Evolutionary conservation across 1,140 invertebrate genomes (phyloP).

Genomic region (Megalonaias nervosa): DNA sequence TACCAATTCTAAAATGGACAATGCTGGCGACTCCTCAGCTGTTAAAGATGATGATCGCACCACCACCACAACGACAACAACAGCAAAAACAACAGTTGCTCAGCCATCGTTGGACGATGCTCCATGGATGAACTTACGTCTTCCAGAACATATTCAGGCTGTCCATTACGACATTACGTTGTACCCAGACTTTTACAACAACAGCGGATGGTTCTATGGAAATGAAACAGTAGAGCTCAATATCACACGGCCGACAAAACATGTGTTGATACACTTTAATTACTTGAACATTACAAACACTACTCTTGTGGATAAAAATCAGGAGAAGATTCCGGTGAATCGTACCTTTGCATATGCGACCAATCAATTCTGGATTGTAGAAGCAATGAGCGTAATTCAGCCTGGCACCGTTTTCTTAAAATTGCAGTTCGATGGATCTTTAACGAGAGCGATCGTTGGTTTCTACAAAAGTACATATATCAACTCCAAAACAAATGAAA

Average conservation of each 20-base stretch:
- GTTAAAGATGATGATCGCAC: constrained; percentile 12
- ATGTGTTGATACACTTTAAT: constrained; percentile 70
- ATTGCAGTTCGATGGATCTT: constrained; percentile 78
- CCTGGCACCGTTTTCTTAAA: constrained; percentile 65
- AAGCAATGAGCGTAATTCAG: constrained; percentile 71
- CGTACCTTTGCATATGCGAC: constrained; percentile 73
- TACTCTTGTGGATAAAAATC: constrained; percentile 33
- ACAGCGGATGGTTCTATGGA: constrained; percentile 61
- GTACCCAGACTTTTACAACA: constrained; percentile 77
- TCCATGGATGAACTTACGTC: constrained; percentile 72
- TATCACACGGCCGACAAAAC: constrained; percentile 61
- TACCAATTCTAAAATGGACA: constrained; percentile 4
- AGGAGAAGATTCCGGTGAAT: constrained; percentile 50
- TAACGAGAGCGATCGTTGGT: constrained; percentile 80
- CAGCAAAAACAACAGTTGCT: background rate
- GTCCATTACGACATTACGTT: constrained; percentile 83
- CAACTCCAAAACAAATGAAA: constrained; percentile 72
- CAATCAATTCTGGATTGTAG: constrained; percentile 81
- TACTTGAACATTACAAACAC: constrained; percentile 67
- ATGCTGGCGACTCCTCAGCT: constrained; percentile 10
- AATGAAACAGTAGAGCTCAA: constrained; percentile 62
- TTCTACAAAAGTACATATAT: constrained; percentile 86
- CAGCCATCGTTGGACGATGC: constrained; percentile 38
- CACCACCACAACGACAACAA: constrained; percentile 1
- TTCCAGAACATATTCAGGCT: constrained; percentile 81